Percentiles rank a stretch among this genome's conserved stretches.
Conservation (phyloP, 2,113 vertebrate genomes). For the Urocitellus parryii region DNA sequence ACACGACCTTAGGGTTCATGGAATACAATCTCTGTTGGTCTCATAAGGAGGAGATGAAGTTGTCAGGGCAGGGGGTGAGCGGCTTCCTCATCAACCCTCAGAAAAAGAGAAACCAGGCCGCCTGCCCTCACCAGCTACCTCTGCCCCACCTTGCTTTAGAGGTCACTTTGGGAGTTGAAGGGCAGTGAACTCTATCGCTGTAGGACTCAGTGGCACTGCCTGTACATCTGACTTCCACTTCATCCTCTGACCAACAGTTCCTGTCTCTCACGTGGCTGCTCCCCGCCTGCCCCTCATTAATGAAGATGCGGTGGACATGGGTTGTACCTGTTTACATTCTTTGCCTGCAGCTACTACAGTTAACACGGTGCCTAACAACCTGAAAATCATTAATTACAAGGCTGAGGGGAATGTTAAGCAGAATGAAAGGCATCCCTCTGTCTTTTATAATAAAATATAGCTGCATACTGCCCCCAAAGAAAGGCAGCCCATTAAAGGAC, state of each 20-base stretch:
- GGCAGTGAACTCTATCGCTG: rapidly evolving
- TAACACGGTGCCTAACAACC: rapidly evolving
- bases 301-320: rapidly evolving
- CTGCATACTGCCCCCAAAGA: background rate
- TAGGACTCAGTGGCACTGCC: rapidly evolving
- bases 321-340: rapidly evolving
- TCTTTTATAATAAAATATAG: background rate
- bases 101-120: background rate
- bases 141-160: no score
- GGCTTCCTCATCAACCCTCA: rapidly evolving
- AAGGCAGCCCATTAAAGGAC: background rate
- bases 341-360: background rate
- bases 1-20: rapidly evolving
- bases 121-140: rapidly evolving
- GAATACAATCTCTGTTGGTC: rapidly evolving
- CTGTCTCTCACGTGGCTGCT: rapidly evolving
- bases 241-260: rapidly evolving
- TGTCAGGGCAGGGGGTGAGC: no score
- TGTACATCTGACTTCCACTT: rapidly evolving
- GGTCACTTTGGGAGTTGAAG: background rate
- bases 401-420: background rate
- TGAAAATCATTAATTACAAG: background rate
- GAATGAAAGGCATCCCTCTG: background rate
- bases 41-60: background rate
- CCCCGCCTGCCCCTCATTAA: background rate